Evolutionary conservation across 2,797 vertebrate species (phyloP), one percentile per base, ranked within the genome.

Genomic region (Dromococcyx pavoninus): DNA sequence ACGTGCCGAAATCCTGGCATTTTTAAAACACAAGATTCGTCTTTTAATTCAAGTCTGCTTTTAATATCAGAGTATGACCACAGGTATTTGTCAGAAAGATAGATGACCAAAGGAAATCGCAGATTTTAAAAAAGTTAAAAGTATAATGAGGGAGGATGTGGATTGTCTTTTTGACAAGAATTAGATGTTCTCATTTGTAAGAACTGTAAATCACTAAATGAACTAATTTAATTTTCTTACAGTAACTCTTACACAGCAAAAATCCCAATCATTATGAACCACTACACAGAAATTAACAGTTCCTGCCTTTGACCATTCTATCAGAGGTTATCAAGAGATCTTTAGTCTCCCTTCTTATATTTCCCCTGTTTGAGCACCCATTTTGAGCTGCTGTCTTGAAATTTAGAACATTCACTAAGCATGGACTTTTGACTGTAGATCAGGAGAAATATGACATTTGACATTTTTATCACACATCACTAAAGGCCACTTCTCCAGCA

Each of bases 401-500:
- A 94, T 89, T 88, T 81, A 70, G 73, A 86, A 53, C 64, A 53
- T 76, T 91, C 53, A 82, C 95, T 91, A 83, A 54, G 21, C 27
- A 51, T 51, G 35, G 51, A 50, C 35, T 92, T 39, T 65, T 94
- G 60, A 60, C 44, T 80, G 28, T 17, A 89, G 46, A 82, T 86
- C 33, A 86, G 56, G 65, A 66, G 60, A 81, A 85, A 75, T 27
- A 27, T 27, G 64, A 33, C 39, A 71, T 83, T 89, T 87, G 86
- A 92, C 48, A 75, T 94, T 96, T 96, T 77, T 88, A 61, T 79
- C 48, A 46, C 76, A 92, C 87, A 88, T 95, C 23, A 25, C 39
- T 83, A 90, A 95, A 96, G 91, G 84, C 79, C 43, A 79, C 67
- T 89, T 74, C 39, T 78, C 17, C 41, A 75, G 32, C 25, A 73